phyloP scores from a whole-genome alignment of 2,797 vertebrate species.

The Myioborus miniatus region DNA sequence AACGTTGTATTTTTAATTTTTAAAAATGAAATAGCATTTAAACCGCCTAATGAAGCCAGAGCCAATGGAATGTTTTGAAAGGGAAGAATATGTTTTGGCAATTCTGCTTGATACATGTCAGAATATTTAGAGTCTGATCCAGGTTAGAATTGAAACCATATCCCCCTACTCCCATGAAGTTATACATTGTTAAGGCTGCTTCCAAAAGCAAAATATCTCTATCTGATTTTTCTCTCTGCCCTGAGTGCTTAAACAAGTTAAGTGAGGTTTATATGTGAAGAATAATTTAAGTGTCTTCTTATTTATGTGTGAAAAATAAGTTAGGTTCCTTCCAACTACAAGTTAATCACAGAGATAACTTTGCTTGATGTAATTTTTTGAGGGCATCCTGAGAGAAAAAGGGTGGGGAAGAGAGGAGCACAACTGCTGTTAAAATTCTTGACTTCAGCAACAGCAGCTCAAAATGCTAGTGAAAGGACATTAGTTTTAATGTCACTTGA shows the following conservation, averaged over 20 bases:
- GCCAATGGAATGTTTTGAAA: constrained; percentile 58
- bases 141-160: constrained; percentile 74
- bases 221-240: constrained; percentile 2
- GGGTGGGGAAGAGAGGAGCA: background rate
- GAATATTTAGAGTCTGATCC: constrained; percentile 61
- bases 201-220: constrained; percentile 61
- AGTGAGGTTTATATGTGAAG: background rate
- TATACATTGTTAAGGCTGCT: constrained; percentile 29
- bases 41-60: background rate
- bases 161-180: constrained; percentile 5
- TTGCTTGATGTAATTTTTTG: background rate
- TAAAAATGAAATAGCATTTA: background rate
- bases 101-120: constrained; percentile 42
- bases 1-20: constrained; percentile 33
- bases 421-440: background rate
- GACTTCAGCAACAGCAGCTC: background rate
- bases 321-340: background rate
- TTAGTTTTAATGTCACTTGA: background rate
- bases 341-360: background rate
- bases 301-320: background rate
- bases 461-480: background rate
- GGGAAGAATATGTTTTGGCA: constrained; percentile 59
- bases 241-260: constrained; percentile 27
- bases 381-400: background rate
- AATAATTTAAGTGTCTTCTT: background rate